Conservation (phyloP, 2,888 invertebrate genomes). For the Synanthedon andrenaeformis region DNA sequence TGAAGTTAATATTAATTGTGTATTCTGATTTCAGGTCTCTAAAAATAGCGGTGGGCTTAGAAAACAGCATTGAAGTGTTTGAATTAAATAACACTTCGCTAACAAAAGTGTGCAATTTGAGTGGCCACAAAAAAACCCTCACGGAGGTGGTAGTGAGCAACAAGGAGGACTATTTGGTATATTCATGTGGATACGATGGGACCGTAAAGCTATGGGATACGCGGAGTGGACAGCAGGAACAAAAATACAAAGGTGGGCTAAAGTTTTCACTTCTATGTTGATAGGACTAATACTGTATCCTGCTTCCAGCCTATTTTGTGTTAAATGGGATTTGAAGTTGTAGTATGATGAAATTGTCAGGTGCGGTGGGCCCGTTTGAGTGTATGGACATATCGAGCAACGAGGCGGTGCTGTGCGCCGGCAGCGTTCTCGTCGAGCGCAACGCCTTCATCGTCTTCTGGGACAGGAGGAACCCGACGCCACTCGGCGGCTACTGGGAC, state of each 20-base stretch:
- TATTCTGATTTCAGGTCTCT: slow-evolving; percentile 29
- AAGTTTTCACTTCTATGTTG: too few relatives aligned
- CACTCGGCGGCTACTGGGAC: slow-evolving; percentile 86
- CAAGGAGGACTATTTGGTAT: slow-evolving; percentile 68
- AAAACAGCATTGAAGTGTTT: slow-evolving; percentile 49
- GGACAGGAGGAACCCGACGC: slow-evolving; percentile 75
- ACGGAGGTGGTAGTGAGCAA: slow-evolving; percentile 72
- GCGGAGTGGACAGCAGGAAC: slow-evolving; percentile 54
- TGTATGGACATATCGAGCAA: slow-evolving; percentile 82
- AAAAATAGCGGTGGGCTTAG: slow-evolving; percentile 40
- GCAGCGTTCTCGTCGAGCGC: slow-evolving; percentile 76
- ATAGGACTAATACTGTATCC: too few relatives aligned
- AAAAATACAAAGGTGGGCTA: slow-evolving; percentile 41
- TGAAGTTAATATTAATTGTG: too few relatives aligned
- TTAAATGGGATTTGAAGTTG: not conserved
- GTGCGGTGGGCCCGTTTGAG: slow-evolving; percentile 67
- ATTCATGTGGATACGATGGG: slow-evolving; percentile 70
- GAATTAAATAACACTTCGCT: slow-evolving; percentile 37
- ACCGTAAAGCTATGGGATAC: slow-evolving; percentile 74
- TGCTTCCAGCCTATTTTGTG: not conserved
- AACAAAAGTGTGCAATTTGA: slow-evolving; percentile 41
- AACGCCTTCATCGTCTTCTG: slow-evolving; percentile 85
- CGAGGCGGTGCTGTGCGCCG: slow-evolving; percentile 78
- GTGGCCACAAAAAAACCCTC: slow-evolving; percentile 54
- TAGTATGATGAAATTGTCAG: too few relatives aligned